Evolutionary conservation across 2,113 vertebrate genomes (phyloP), one percentile per base, ranked within the genome.

Genomic region (Pelecanoides urinatrix): DNA sequence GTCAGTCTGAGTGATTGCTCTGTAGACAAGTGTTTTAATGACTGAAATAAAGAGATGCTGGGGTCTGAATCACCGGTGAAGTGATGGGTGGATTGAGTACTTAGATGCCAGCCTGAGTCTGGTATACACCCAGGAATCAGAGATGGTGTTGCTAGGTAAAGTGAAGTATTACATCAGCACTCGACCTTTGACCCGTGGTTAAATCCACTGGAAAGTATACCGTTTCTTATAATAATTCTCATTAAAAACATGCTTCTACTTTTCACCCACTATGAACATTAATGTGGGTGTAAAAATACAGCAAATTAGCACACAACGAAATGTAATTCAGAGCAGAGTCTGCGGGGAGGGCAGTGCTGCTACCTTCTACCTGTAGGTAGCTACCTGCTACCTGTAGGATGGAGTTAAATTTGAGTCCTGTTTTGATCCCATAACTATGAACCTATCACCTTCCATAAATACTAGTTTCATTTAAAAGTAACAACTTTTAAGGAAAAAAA

Each of bases 1-100:
- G 92, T 94, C 95, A 92, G 66, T 86, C 55, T 88, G 86, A 94
- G 14, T 84, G 90, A 97, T 97, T 88, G 53, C 66, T 82, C 50
- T 82, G 80, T 42, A 70, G 49, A 19, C 23, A 63, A 73, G 61
- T 65, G 70, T 91, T 94, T 93, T 94, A 77, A 62, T 70, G 89
- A 89, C 84, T 91, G 58, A 92, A 92, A 86, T 84, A 66, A 86
- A 92, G 70, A 94, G 80, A 66, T 87, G 29, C 26, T 82, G 77
- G 66, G 19, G 58, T 45, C 58, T 85, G 80, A 44, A 72, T 66
- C 65, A 42, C 49, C 58, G 87, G 40, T 4, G 6, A 55, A 65
- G 22, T 73, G 73, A 61, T 29, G 77, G 70, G 86, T 76, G 45
- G 70, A 72, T 42, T 49, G 62, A 82, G 26, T 50, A 62, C 62